Conservation (phyloP, 2,888 invertebrate genomes). For the Tenodera sinensis region DNA sequence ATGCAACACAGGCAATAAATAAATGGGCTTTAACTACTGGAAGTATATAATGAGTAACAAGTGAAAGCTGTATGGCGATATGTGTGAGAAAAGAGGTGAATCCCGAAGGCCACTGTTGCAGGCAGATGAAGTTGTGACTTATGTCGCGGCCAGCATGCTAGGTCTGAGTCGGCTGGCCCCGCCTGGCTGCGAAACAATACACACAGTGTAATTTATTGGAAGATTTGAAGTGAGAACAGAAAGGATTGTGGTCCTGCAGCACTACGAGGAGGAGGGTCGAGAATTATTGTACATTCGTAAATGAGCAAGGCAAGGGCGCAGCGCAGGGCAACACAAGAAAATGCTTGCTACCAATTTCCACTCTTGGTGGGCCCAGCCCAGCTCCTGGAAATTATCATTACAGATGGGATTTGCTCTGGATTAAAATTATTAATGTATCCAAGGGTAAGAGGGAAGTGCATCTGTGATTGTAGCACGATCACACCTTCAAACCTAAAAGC, state of each 20-base stretch:
- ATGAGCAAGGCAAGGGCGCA: background rate
- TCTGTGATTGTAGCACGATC: background rate
- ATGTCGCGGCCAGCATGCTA: background rate
- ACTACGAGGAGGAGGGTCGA: background rate
- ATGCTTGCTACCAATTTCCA: background rate
- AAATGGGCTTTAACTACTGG: no score
- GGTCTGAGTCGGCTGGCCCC: constrained; percentile 16
- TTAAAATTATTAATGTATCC: constrained; percentile 3
- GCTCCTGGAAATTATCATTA: constrained; percentile 8
- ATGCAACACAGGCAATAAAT: no score
- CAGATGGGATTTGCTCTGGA: constrained; percentile 6
- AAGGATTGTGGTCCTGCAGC: constrained; percentile 24
- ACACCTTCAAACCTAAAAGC: no score
- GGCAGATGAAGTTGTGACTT: background rate
- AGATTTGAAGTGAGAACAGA: constrained; percentile 29
- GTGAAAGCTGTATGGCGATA: no score
- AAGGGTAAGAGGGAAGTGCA: background rate
- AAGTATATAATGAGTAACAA: no score
- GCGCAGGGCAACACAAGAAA: background rate
- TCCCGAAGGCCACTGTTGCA: background rate
- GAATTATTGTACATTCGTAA: constrained; percentile 13
- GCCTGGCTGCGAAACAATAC: constrained; percentile 22
- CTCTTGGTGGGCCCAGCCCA: background rate
- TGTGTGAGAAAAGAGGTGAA: no score
- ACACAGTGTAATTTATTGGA: constrained; percentile 28